Percentiles rank a stretch among this genome's conserved stretches.
Evolutionary conservation across 2,888 invertebrate genomes (phyloP).

Genomic region (Pachliopta kotzebuea): DNA sequence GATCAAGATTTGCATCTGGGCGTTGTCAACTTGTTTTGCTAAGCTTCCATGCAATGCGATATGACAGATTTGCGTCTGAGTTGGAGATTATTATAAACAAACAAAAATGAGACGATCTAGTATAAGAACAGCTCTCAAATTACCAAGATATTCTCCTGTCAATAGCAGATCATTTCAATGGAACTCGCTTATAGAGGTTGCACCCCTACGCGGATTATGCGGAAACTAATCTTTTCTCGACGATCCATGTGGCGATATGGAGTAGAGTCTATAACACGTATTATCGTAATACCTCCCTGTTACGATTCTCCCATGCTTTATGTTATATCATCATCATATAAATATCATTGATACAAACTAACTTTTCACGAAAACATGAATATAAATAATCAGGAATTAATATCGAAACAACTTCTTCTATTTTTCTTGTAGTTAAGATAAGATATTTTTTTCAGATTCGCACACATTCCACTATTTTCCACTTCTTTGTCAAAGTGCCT

Average conservation of each 20-base stretch:
- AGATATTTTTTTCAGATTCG: not conserved
- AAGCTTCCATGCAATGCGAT: constrained; percentile 14
- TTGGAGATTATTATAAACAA: constrained; percentile 20
- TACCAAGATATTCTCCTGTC: constrained; percentile 26
- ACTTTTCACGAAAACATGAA: not conserved
- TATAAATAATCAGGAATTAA: not conserved
- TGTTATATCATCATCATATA: constrained; percentile 21
- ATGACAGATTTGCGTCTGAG: constrained; percentile 23
- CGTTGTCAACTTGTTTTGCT: constrained; percentile 11
- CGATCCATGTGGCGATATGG: constrained; percentile 49
- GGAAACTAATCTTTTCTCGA: constrained; percentile 61
- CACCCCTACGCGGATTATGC: constrained; percentile 40
- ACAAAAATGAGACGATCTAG: constrained; percentile 3
- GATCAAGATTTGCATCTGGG: constrained; percentile 7
- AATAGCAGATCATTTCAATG: constrained; percentile 31
- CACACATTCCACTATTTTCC: not conserved
- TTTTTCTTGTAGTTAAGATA: not conserved
- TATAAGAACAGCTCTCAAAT: constrained; percentile 23
- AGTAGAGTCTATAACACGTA: constrained; percentile 65
- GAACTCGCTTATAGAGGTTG: constrained; percentile 11
- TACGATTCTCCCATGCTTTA: constrained; percentile 40
- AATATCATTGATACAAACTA: constrained; percentile 23
- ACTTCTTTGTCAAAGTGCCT: too few species aligned
- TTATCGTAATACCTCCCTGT: constrained; percentile 61
- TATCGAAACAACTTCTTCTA: not conserved